These are phyloP conservation scores for Taphrorychus bicolor DNA, from an alignment of 2,888 invertebrate species.

Conservation along the genomic window DNA sequence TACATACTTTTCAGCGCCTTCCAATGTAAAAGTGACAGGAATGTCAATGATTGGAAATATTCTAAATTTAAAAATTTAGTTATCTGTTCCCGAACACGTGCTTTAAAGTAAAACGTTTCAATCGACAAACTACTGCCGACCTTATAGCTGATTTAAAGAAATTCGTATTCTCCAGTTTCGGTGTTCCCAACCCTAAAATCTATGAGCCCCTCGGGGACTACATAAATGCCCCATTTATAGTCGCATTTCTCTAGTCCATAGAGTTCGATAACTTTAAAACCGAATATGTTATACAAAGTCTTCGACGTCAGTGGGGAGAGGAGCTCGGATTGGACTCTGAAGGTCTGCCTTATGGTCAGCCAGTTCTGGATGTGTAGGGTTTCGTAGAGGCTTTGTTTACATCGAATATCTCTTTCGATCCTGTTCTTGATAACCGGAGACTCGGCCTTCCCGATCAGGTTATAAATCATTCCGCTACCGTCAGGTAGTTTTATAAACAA, in stretches of 20 bases:
- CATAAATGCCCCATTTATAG: constrained; percentile 56
- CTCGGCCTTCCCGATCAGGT: constrained; percentile 59
- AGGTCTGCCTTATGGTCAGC: constrained; percentile 61
- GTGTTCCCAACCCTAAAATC: constrained; percentile 55
- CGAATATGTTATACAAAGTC: constrained; percentile 52
- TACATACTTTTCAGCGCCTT: constrained; percentile 45
- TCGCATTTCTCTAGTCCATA: constrained; percentile 48
- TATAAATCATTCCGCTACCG: constrained; percentile 61
- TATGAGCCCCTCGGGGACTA: constrained; percentile 56
- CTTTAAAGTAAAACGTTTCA: constrained; percentile 51
- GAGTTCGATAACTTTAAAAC: constrained; percentile 54
- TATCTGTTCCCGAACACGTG: constrained; percentile 51
- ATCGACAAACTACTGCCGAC: constrained; percentile 51
- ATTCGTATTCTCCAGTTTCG: constrained; percentile 54
- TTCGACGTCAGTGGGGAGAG: constrained; percentile 43
- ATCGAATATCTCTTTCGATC: constrained; percentile 59
- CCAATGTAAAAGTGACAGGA: constrained; percentile 49
- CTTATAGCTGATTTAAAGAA: constrained; percentile 53
- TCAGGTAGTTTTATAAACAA: constrained; percentile 63
- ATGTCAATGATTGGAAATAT: constrained; percentile 55
- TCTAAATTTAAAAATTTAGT: constrained; percentile 50
- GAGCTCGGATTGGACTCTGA: constrained; percentile 45
- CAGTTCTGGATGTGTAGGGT: constrained; percentile 61
- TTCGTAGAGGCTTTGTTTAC: constrained; percentile 60
- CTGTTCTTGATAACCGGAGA: constrained; percentile 58